These are phyloP conservation scores for Siderastrea radians DNA, from an alignment of 92 coral and sea anemone species.

Conservation along the genomic window DNA sequence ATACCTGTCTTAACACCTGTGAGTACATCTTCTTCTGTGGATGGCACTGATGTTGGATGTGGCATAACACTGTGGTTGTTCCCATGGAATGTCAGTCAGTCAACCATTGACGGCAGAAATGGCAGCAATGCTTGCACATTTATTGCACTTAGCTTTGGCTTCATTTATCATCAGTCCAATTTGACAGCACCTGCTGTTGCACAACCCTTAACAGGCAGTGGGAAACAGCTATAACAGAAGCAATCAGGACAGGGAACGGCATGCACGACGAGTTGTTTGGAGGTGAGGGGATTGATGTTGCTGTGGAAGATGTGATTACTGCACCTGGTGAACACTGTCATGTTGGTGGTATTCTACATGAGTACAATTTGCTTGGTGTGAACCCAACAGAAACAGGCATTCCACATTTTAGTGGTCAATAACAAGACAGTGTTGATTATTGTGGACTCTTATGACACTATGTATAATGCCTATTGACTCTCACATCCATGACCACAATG, in stretches of 20 bases:
- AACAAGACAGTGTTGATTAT: not conserved
- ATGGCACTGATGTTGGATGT: not conserved
- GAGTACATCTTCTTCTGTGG: too few species aligned
- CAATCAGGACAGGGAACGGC: constrained; percentile 12
- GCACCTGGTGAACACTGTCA: constrained; percentile 12
- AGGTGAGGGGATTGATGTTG: not conserved
- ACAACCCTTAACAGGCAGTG: not conserved
- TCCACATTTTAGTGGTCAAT: not conserved
- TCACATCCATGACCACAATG: not conserved
- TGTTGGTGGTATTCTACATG: not conserved
- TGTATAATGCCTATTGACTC: not conserved
- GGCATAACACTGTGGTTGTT: constrained; percentile 14
- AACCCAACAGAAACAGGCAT: constrained; percentile 10
- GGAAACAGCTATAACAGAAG: not conserved
- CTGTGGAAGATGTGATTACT: constrained; percentile 15
- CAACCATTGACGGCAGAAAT: constrained; percentile 26
- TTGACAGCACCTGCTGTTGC: not conserved
- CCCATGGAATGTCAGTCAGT: not conserved
- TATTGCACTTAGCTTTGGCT: not conserved
- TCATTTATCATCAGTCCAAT: not conserved
- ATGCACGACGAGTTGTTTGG: too few species aligned
- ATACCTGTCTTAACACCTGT: too few species aligned
- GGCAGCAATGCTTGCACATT: constrained; percentile 17
- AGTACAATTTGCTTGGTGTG: constrained; percentile 16
- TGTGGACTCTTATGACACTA: constrained; percentile 5